phyloP scores from a whole-genome alignment of 2,113 vertebrate genomes.

The Lathamus discolor region DNA sequence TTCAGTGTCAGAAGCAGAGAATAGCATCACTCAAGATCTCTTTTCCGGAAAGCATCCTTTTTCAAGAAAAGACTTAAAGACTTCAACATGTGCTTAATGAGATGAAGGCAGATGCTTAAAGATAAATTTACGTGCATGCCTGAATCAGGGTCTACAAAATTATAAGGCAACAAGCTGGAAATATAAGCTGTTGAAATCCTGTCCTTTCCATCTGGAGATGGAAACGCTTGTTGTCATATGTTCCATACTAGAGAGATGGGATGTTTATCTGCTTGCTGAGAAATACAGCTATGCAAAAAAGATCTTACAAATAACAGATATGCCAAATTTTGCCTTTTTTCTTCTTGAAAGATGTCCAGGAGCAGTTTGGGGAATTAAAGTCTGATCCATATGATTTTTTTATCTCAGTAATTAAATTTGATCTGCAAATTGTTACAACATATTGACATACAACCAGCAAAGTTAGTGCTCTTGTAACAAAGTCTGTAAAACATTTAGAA shows the following conservation, averaged over 20 bases:
- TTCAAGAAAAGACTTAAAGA: not conserved
- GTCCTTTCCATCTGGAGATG: not conserved
- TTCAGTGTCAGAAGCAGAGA: not conserved
- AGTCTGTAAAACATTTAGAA: not conserved
- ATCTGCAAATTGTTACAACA: not conserved
- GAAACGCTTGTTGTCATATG: not conserved
- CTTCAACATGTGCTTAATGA: constrained; percentile 23
- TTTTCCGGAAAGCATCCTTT: not conserved
- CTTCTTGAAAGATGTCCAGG: not conserved
- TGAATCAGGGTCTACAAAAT: not conserved
- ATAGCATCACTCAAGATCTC: not conserved
- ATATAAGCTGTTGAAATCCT: not conserved
- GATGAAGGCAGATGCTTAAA: constrained; percentile 20
- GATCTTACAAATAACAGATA: not conserved
- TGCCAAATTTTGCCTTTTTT: not conserved
- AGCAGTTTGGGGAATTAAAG: not conserved
- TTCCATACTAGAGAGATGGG: not conserved
- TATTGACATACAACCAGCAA: not conserved
- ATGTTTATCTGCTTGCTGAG: not conserved
- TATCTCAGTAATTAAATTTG: not conserved
- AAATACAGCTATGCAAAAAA: not conserved
- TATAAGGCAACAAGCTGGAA: not conserved
- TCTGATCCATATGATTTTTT: not conserved
- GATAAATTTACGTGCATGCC: not conserved
- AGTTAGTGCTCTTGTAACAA: not conserved